Evolutionary conservation across 2,797 vertebrate genomes (phyloP).

Genomic region (Cottoperca gobio): DNA sequence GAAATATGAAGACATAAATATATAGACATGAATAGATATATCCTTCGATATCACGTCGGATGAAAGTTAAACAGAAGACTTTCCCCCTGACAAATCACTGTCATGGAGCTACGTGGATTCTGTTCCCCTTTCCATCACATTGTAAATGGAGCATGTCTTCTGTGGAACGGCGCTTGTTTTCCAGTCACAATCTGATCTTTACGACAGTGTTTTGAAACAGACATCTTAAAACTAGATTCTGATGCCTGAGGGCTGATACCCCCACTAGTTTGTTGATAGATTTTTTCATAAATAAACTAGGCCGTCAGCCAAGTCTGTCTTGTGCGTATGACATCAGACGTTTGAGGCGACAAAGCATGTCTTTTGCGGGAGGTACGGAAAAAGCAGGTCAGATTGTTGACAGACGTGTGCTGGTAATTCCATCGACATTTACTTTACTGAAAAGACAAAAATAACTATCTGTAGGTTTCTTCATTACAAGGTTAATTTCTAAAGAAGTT

Average conservation of each 20-base stretch:
- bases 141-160: constrained; percentile 18
- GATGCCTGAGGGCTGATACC: background rate
- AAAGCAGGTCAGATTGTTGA: constrained; percentile 46
- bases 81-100: constrained; percentile 47
- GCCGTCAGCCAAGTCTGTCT: background rate
- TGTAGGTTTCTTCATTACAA: background rate
- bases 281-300: constrained; percentile 1
- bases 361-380: constrained; percentile 41
- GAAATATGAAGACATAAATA: too few species aligned
- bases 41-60: constrained; percentile 12
- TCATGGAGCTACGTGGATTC: constrained; percentile 22
- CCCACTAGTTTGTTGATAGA: background rate
- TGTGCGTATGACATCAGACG: constrained; percentile 28
- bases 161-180: constrained; percentile 6
- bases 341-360: constrained; percentile 11
- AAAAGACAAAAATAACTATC: background rate
- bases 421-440: constrained; percentile 1
- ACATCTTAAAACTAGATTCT: constrained; percentile 6
- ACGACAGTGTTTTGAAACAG: constrained; percentile 10
- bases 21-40: too few species aligned
- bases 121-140: constrained; percentile 43
- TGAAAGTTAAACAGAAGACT: constrained; percentile 31
- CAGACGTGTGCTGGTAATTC: constrained; percentile 15
- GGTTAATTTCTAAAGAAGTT: background rate
- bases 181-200: background rate